phyloP scores from a whole-genome alignment of 2,797 vertebrate species.

The Alosa sapidissima region DNA sequence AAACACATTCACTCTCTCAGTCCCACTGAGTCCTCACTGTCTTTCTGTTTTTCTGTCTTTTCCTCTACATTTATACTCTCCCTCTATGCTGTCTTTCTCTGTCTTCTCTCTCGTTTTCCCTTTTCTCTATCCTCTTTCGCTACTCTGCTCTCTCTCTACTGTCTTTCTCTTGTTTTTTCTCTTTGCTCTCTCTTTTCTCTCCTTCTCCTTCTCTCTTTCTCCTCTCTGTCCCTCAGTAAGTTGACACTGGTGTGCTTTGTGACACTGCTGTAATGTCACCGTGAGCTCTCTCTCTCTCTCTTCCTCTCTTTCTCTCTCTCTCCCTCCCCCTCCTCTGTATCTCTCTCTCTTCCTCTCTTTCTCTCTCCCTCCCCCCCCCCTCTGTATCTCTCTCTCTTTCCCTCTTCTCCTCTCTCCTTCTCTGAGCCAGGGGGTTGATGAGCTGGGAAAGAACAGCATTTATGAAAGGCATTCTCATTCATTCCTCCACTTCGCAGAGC shows the following conservation, averaged over 20 bases:
- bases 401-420: neutral
- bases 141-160: neutral
- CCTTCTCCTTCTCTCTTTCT: neutral
- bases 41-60: neutral
- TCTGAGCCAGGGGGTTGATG: constrained; percentile 17
- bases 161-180: neutral
- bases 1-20: neutral
- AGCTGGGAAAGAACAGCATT: constrained; percentile 12
- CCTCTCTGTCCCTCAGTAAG: neutral
- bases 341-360: too few species aligned
- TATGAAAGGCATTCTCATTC: constrained; percentile 17
- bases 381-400: neutral
- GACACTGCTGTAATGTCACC: constrained; percentile 14
- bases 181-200: too few species aligned
- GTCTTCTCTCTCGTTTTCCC: neutral
- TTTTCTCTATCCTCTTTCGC: neutral
- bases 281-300: neutral
- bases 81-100: neutral
- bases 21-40: neutral
- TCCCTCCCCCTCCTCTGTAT: too few species aligned
- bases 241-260: constrained; percentile 1
- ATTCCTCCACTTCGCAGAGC: neutral
- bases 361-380: neutral
- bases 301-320: neutral
- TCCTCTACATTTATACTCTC: neutral